A percentile compares a stretch with the other conserved stretches of the same genome.
Evolutionary conservation across 2,888 invertebrate genomes (phyloP).

Genomic region (Zonitis immaculata): DNA sequence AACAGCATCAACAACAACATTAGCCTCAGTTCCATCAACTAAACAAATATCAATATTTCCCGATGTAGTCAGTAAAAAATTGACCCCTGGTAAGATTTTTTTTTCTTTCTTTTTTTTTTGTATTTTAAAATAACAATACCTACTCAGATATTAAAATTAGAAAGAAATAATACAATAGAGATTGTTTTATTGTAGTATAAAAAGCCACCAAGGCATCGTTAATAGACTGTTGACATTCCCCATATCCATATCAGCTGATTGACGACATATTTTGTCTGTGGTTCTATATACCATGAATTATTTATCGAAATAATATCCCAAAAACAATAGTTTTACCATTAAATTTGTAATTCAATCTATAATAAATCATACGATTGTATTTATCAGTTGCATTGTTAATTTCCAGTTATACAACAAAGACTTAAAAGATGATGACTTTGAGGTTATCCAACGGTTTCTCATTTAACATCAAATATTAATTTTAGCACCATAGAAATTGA

Average conservation of each 20-base stretch:
- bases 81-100: slow-evolving; percentile 90
- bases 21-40: slow-evolving; percentile 35
- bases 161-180: background rate
- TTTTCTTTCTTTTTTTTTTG: too few relatives aligned
- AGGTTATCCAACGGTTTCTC: background rate
- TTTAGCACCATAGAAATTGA: too few relatives aligned
- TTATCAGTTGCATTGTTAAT: background rate
- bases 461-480: background rate
- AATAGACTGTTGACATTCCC: slow-evolving; percentile 34
- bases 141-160: background rate
- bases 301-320: background rate
- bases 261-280: slow-evolving; percentile 10
- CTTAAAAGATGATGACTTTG: background rate
- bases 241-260: slow-evolving; percentile 41
- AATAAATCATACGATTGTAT: too few relatives aligned
- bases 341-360: background rate
- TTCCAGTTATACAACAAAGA: background rate
- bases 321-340: background rate
- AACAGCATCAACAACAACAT: slow-evolving; percentile 37
- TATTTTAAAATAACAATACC: too few relatives aligned
- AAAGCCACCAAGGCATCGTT: background rate
- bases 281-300: background rate
- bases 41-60: slow-evolving; percentile 70
- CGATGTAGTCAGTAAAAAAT: slow-evolving; percentile 74
- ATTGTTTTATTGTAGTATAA: background rate